Conservation (phyloP, 2,113 vertebrate species). For the Lepus americanus region DNA sequence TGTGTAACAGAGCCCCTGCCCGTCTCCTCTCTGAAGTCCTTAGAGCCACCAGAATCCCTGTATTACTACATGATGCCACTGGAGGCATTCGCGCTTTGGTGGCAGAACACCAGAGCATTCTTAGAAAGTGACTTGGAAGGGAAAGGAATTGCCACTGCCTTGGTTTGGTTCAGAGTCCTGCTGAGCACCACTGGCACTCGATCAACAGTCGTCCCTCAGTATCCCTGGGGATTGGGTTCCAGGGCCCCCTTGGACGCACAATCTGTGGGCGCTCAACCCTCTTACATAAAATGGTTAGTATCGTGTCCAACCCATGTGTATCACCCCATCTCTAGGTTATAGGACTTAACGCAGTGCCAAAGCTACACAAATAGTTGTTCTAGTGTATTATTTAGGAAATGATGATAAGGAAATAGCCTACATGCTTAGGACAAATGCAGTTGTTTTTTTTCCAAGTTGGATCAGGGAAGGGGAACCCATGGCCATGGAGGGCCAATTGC, state of each 20-base stretch:
- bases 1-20: neutral
- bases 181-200: neutral
- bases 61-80: neutral
- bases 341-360: neutral
- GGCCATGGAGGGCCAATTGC: too few species aligned
- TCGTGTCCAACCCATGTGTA: neutral
- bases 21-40: neutral
- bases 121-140: slow-evolving; percentile 31
- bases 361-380: neutral
- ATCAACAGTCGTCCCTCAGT: neutral
- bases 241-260: neutral
- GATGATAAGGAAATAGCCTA: neutral
- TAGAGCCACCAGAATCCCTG: neutral
- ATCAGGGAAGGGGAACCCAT: neutral
- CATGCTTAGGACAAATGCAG: neutral
- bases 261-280: neutral
- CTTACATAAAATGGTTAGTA: neutral
- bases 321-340: neutral
- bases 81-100: neutral
- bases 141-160: neutral
- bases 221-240: too few species aligned
- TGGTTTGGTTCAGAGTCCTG: neutral
- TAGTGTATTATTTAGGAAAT: neutral
- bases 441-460: neutral
- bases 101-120: slow-evolving; percentile 37